Evolutionary conservation across 2,797 vertebrate genomes (phyloP), one percentile per base, ranked within the genome.

Genomic region (Tauraco hartlaubi): DNA sequence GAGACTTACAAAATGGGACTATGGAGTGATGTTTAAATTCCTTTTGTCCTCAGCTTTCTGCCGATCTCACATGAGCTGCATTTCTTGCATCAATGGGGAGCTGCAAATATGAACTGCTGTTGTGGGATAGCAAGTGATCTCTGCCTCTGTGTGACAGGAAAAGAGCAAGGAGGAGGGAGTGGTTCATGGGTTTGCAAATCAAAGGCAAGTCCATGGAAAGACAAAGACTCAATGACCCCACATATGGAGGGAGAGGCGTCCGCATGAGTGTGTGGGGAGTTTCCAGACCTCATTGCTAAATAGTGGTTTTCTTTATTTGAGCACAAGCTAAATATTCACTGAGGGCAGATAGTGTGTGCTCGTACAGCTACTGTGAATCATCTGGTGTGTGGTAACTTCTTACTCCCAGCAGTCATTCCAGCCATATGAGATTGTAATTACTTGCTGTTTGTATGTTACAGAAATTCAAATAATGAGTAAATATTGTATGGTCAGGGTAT

Each of bases 31-130:
- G 7, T 12, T 85, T 85, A 54, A 66, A 55, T 43, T 78, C 48
- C 64, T 51, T 77, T 74, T 5, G 5, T 29, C 51, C 41, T 35
- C 7, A 2, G 19, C 51, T 89, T 56, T 83, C 29, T 91, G 19
- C 44, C 5, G 4, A 19, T 61, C 58, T 76, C 51, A 63, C 0
- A 0, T 31, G 48, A 78, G 35, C 23, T 37, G 56, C 0, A 0
- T 19, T 83, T 49, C 25, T 49, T 59, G 23, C 14, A 21, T 43
- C 19, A 39, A 10, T 12, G 44, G 9, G 54, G 46, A 71, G 19
- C 58, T 63, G 31, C 17, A 41, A n/a, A 17, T 26, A 26, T 26
- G 49, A 86, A 23, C 55, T 72, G 56, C 33, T 56, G 29, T 25
- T 37, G 55, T 55, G 61, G 39, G 28, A 5, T 18, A 56, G 59